Base-by-base conservation (phyloP, 1,140 invertebrate genomes). In the Berghia stephanieae region DNA sequence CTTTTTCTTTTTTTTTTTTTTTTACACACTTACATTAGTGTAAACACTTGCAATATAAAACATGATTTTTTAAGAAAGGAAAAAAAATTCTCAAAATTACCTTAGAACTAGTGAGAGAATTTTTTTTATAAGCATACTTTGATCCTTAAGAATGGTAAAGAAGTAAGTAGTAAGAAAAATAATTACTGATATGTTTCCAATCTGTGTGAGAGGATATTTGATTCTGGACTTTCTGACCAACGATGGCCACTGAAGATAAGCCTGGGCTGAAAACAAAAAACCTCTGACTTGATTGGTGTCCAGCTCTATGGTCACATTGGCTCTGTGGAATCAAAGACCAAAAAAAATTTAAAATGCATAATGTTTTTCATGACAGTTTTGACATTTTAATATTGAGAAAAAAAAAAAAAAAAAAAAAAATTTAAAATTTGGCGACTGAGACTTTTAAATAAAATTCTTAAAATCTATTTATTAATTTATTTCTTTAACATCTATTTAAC, bases 191-290 rank as follows among this genome's bases (percentile, higher is more conserved):
- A 91, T 91, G 87, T 95, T 95, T 66, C 94, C 94, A 78, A 96
- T 92, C 89, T 96, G 94, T 6, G 95, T 96, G 40, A 96, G 86
- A 13, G 95, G 94, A 90, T 96, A 96, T 75, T 90, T 90, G 74
- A 95, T 86, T 49, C 91, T 84, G 69, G 87, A 87, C 74, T 89
- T 88, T 44, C 89, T 87, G 27, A 91, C 83, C 3, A 93, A 80
- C 44, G 91, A 86, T 8, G 95, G 95, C 95, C 95, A 96, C 46
- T 91, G 91, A 78, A 94, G 92, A 83, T 93, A 92, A 46, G 94
- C 92, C 83, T 92, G 91, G 10, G 93, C 92, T 74, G 92, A 91
- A 87, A 95, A 93, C 86, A 93, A 91, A 88, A 94, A 93, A 77
- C 92, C 92, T 71, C 92, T 91, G 67, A 94, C 93, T 90, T 94